A percentile compares a stretch with the other conserved stretches of the same genome.
These are phyloP conservation scores for Apostichopus californicus DNA, from an alignment of 35 echinoderm and acorn worm species.

Conservation along the genomic window DNA sequence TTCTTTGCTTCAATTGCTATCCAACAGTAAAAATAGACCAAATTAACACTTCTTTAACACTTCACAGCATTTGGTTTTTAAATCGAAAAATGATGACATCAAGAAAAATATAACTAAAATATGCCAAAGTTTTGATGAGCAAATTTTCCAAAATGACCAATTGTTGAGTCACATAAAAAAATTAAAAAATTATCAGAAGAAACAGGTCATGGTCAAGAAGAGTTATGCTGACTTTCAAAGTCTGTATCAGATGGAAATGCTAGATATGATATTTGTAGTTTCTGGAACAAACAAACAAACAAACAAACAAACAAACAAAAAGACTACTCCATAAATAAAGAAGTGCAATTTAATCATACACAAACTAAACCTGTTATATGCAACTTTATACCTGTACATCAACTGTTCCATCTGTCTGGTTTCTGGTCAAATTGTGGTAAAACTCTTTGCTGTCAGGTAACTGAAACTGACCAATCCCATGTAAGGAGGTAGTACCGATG, in stretches of 20 bases:
- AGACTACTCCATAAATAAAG: not conserved
- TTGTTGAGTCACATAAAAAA: too few species aligned
- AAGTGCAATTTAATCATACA: too few species aligned
- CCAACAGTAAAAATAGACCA: too few species aligned
- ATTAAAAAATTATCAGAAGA: too few species aligned
- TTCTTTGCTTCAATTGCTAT: too few species aligned
- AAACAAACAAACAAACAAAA: not conserved
- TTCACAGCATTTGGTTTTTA: too few species aligned
- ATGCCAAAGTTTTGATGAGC: too few species aligned
- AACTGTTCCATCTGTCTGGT: constrained; percentile 4
- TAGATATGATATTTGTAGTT: not conserved
- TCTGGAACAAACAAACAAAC: not conserved
- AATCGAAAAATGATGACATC: too few species aligned
- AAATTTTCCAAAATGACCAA: too few species aligned
- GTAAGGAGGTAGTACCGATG: not conserved
- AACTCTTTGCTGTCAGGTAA: constrained; percentile 22
- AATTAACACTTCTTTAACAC: too few species aligned
- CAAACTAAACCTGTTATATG: not conserved
- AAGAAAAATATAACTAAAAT: too few species aligned
- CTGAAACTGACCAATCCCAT: constrained; percentile 14
- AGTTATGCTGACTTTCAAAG: not conserved
- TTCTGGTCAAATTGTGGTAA: not conserved
- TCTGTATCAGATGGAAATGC: not conserved
- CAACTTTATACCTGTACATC: constrained; percentile 50
- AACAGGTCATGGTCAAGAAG: not conserved